phyloP scores from a whole-genome alignment of 2,888 invertebrate genomes.

The Orthosia gracilis region DNA sequence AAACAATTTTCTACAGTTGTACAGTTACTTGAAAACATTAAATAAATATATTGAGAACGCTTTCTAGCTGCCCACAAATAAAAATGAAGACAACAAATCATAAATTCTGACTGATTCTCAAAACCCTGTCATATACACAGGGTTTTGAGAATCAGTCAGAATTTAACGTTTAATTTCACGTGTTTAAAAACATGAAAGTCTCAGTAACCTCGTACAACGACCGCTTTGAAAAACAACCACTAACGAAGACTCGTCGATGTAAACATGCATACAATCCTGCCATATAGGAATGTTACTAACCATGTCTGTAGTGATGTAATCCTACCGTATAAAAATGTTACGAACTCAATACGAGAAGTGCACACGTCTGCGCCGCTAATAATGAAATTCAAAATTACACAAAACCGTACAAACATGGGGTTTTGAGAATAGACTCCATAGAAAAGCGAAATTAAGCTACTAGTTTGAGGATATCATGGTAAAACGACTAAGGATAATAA shows the following conservation, averaged over 20 bases:
- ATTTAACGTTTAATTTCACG: no score
- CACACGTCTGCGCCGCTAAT: conserved; percentile 57
- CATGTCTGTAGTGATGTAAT: conserved; percentile 36
- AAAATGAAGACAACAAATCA: background rate
- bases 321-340: conserved; percentile 51
- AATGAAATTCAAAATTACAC: conserved; percentile 74
- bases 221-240: conserved; percentile 18
- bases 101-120: background rate
- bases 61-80: no score
- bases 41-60: no score
- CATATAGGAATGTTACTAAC: conserved; percentile 6
- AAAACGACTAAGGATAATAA: background rate
- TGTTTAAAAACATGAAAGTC: background rate
- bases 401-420: conserved; percentile 54
- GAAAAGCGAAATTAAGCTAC: conserved; percentile 1
- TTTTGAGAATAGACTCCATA: conserved; percentile 16
- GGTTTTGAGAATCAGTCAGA: no score
- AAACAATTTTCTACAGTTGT: no score
- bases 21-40: no score
- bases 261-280: conserved; percentile 34
- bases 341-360: conserved; percentile 60
- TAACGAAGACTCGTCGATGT: conserved; percentile 4
- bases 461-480: background rate
- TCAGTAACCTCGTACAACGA: background rate
- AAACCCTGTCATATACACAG: no score